Evolutionary conservation across 2,113 vertebrate genomes (phyloP).

Genomic region (Actenoides hombroni): DNA sequence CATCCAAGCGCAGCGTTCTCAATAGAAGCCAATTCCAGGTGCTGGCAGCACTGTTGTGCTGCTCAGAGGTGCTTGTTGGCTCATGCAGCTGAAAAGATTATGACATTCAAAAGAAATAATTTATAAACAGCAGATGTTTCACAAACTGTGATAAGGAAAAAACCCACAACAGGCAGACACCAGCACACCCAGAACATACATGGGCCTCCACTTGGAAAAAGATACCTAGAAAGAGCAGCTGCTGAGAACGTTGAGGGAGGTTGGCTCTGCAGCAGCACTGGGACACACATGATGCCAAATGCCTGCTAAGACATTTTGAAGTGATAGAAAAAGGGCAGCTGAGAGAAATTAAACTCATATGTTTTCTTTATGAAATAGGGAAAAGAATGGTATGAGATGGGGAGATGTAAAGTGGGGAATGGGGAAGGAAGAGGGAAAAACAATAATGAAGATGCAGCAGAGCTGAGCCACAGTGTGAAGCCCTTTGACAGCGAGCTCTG

Average conservation of each 20-base stretch:
- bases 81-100: background rate
- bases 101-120: constrained; percentile 46
- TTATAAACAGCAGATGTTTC: constrained; percentile 58
- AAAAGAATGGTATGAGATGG: background rate
- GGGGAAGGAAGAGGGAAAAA: background rate
- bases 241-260: background rate
- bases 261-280: background rate
- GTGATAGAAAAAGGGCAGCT: background rate
- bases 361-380: background rate
- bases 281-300: background rate
- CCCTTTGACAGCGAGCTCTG: background rate
- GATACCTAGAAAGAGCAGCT: constrained; percentile 5
- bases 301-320: background rate
- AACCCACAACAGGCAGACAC: background rate
- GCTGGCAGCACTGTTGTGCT: background rate
- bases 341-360: background rate
- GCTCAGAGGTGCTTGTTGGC: background rate
- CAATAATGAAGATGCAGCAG: background rate
- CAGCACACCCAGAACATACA: background rate
- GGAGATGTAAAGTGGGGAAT: background rate
- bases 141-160: constrained; percentile 32
- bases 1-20: background rate
- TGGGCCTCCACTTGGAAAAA: background rate
- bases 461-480: background rate
- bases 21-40: background rate